These are phyloP conservation scores for Lepidocyrtinus sp. DNA, from an alignment of 2,888 invertebrate species.

Conservation along the genomic window DNA sequence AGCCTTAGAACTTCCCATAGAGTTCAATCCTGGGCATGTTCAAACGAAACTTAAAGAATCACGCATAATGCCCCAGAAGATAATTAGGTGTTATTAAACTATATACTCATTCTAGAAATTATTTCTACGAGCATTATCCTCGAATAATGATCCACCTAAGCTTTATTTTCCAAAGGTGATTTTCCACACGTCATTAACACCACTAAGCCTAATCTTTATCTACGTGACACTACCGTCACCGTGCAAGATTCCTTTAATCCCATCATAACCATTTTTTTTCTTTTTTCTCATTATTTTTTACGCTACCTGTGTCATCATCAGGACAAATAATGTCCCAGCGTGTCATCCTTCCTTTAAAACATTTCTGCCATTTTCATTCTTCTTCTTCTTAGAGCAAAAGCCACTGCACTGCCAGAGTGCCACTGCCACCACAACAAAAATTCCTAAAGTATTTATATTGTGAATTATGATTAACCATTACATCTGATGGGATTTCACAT, in stretches of 20 bases:
- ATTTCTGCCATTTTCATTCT: no score
- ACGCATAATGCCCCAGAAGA: neutral
- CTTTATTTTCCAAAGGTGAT: neutral
- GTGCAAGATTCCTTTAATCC: neutral
- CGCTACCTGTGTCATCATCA: slow-evolving; percentile 16
- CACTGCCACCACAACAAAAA: neutral
- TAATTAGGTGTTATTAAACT: neutral
- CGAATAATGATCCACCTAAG: neutral
- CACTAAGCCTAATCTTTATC: neutral
- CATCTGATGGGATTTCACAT: neutral
- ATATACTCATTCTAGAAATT: neutral
- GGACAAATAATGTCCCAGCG: slow-evolving; percentile 25
- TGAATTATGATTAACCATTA: neutral
- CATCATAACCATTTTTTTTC: neutral
- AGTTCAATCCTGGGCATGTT: neutral
- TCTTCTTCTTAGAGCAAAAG: no score
- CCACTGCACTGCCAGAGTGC: neutral
- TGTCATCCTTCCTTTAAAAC: neutral
- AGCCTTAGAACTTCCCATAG: neutral
- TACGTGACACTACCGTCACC: slow-evolving; percentile 8
- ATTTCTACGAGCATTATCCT: neutral
- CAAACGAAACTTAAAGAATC: neutral
- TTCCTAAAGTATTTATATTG: neutral
- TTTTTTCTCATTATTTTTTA: slow-evolving; percentile 23
- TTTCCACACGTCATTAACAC: slow-evolving; percentile 16